Percentiles rank a stretch among this genome's conserved stretches.
Evolutionary conservation across 2,113 vertebrate species (phyloP).

Genomic region (Catharus minimus): DNA sequence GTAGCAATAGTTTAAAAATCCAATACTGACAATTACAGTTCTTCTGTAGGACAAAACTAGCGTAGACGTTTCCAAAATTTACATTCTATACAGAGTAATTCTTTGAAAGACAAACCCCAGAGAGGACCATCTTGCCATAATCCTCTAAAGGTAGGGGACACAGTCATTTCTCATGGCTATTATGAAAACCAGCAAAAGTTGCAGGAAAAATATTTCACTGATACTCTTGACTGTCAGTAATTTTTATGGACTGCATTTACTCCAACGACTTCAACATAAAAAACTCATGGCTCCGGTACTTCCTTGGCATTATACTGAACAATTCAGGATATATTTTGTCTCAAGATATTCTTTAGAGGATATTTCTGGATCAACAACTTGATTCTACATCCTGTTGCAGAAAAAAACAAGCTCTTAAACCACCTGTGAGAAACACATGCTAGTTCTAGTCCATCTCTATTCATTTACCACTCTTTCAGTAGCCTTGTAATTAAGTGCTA

Average conservation of each 20-base stretch:
- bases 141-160: neutral
- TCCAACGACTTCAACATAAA: neutral
- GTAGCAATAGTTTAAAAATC: accelerated
- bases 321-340: neutral
- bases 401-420: neutral
- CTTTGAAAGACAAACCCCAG: neutral
- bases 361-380: neutral
- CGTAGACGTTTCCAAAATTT: neutral
- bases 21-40: neutral
- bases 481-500: neutral
- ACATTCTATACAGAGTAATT: neutral
- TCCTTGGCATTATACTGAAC: neutral
- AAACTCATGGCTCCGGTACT: neutral
- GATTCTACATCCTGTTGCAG: neutral
- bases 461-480: neutral
- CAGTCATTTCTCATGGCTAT: neutral
- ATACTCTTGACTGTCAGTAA: neutral
- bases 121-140: neutral
- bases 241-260: neutral
- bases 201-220: neutral
- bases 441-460: neutral
- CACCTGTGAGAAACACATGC: neutral
- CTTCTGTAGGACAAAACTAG: neutral
- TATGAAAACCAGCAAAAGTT: neutral
- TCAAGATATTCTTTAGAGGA: neutral